These are phyloP conservation scores for Drosophila trapezifrons DNA, from an alignment of 1,140 invertebrate genomes.

Conservation along the genomic window DNA sequence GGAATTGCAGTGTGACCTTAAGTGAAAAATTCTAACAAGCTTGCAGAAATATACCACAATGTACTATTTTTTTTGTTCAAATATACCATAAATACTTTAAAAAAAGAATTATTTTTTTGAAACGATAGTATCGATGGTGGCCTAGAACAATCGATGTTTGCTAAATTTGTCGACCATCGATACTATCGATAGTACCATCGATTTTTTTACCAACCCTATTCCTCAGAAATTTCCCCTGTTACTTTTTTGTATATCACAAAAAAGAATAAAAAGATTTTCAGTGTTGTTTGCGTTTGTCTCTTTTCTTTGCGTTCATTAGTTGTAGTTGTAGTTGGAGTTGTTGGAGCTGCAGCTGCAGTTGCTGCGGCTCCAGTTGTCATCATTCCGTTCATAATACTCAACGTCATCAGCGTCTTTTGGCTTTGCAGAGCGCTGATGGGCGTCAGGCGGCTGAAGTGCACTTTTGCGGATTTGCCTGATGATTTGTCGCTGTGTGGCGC, in stretches of 20 bases:
- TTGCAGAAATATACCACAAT: too few species aligned
- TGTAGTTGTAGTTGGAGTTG: conserved; percentile 32
- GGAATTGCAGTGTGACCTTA: too few species aligned
- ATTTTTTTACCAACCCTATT: too few species aligned
- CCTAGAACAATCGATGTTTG: too few species aligned
- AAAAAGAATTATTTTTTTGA: too few species aligned
- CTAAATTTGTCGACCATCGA: too few species aligned
- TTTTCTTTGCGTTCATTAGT: conserved; percentile 53
- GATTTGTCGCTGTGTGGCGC: conserved; percentile 60
- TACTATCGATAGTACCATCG: too few species aligned
- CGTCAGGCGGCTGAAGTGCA: conserved; percentile 67
- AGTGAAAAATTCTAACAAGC: too few species aligned
- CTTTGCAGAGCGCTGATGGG: conserved; percentile 42
- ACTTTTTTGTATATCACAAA: too few species aligned
- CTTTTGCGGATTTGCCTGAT: conserved; percentile 70
- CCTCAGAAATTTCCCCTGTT: not conserved
- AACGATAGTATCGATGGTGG: too few species aligned
- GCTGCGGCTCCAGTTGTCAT: conserved; percentile 66
- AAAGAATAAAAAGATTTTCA: not conserved
- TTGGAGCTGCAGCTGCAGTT: conserved; percentile 40
- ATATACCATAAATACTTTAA: too few species aligned
- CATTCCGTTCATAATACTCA: conserved; percentile 75
- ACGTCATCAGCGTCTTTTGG: conserved; percentile 73
- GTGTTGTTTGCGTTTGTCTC: conserved; percentile 12
- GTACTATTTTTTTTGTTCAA: too few species aligned